Evolutionary conservation across 2,113 vertebrate species (phyloP).

Genomic region (Perca fluviatilis): DNA sequence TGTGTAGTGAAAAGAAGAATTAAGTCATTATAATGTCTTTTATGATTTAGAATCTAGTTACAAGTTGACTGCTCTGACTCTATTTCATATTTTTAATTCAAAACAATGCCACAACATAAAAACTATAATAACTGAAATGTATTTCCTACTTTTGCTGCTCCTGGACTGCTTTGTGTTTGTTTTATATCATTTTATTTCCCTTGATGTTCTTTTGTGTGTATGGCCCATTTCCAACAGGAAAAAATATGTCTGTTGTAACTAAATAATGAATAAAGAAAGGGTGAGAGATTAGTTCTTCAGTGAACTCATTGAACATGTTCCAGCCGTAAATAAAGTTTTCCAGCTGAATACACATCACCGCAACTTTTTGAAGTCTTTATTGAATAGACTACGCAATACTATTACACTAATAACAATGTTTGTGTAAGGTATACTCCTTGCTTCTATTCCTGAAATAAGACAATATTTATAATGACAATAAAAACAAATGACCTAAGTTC

Average conservation of each 20-base stretch:
- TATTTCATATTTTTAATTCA: not conserved
- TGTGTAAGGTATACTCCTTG: not conserved
- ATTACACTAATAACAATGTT: not conserved
- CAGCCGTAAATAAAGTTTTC: not conserved
- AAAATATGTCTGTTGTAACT: not conserved
- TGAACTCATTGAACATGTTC: not conserved
- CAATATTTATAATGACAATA: not conserved
- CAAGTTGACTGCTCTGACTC: not conserved
- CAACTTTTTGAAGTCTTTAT: not conserved
- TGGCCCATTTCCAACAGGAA: not conserved
- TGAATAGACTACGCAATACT: not conserved
- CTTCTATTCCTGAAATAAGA: not conserved
- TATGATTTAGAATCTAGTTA: not conserved
- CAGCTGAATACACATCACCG: not conserved
- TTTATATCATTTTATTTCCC: not conserved
- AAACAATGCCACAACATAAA: not conserved
- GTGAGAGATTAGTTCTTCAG: not conserved
- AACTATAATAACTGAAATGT: not conserved
- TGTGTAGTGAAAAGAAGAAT: not conserved
- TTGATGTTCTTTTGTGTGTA: not conserved
- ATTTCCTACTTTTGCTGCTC: not conserved
- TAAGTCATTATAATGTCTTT: not conserved
- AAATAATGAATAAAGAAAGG: too few species aligned
- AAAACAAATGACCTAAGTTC: not conserved
- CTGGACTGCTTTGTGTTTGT: not conserved